Conservation (phyloP, 2,797 vertebrate species). For the Coregonus ussuriensis region DNA sequence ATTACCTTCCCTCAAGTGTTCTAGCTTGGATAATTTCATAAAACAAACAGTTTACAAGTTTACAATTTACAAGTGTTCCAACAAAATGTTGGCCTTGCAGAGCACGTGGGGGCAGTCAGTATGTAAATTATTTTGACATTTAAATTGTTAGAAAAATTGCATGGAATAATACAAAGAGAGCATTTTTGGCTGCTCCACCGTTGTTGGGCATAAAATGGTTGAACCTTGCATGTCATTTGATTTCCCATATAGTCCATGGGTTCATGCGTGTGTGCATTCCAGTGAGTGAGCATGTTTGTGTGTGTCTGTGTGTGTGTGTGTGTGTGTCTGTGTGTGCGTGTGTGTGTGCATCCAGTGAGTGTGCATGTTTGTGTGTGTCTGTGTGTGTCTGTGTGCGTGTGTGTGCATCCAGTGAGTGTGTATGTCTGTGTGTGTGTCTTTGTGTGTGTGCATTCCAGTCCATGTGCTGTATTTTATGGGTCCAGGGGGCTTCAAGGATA, state of each 20-base stretch:
- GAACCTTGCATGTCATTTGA: constrained; percentile 39
- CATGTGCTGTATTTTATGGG: constrained; percentile 58
- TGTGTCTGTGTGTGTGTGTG: background rate
- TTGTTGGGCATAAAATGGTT: constrained; percentile 6
- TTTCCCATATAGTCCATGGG: constrained; percentile 20
- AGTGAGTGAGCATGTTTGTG: background rate
- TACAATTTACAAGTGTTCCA: constrained; percentile 17
- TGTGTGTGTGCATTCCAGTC: background rate
- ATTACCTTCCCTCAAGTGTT: constrained; percentile 8
- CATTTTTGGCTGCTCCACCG: background rate
- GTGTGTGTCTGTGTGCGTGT: background rate
- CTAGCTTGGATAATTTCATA: constrained; percentile 12
- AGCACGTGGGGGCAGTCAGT: too few species aligned
- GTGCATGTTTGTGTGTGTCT: too few species aligned
- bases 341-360: background rate
- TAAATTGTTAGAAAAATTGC: constrained; percentile 19
- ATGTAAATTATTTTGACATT: background rate
- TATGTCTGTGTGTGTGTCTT: background rate
- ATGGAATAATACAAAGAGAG: background rate
- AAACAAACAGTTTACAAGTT: constrained; percentile 22
- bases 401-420: background rate
- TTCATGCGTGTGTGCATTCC: background rate
- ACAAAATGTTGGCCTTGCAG: background rate
- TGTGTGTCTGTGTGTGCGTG: background rate
- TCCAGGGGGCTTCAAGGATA: too few species aligned